Evolutionary conservation across 2,888 invertebrate genomes (phyloP).

Genomic region (Agelastica alni): DNA sequence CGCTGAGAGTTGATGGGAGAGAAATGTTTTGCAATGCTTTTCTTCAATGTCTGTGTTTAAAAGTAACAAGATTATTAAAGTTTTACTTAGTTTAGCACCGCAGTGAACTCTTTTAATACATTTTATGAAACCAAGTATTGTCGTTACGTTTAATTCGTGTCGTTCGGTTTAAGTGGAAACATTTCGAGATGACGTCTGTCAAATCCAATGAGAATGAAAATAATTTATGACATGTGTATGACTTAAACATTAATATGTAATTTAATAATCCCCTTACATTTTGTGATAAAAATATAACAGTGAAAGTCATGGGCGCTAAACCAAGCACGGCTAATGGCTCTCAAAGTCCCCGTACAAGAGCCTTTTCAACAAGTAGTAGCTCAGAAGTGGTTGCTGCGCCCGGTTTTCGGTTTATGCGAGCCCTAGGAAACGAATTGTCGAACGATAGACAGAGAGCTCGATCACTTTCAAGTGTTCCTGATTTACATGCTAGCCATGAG

Average conservation of each 20-base stretch:
- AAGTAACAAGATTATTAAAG: conserved; percentile 5
- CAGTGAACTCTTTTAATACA: conserved; percentile 4
- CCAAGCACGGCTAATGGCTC: conserved; percentile 79
- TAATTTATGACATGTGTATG: conserved; percentile 56
- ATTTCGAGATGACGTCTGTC: conserved; percentile 60
- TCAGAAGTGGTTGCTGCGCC: conserved; percentile 47
- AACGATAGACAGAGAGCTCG: conserved; percentile 79
- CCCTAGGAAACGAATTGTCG: conserved; percentile 69
- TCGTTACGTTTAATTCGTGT: conserved; percentile 6
- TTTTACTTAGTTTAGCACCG: conserved; percentile 1
- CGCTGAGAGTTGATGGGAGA: conserved; percentile 8
- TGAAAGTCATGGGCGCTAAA: conserved; percentile 75
- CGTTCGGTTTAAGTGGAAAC: conserved; percentile 13
- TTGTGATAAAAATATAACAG: conserved; percentile 16
- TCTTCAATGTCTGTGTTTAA: conserved; percentile 14
- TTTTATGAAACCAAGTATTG: background rate
- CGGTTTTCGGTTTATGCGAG: conserved; percentile 47
- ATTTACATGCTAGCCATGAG: conserved; percentile 60
- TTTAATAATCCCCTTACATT: conserved; percentile 27
- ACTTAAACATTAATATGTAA: conserved; percentile 37
- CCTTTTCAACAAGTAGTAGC: conserved; percentile 71
- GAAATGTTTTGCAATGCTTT: conserved; percentile 20
- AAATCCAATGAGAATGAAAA: conserved; percentile 57
- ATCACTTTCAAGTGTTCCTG: conserved; percentile 68
- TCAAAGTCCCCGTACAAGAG: conserved; percentile 73